Base-by-base conservation (phyloP, 2,888 invertebrate species). In the Andrena haemorrhoa region DNA sequence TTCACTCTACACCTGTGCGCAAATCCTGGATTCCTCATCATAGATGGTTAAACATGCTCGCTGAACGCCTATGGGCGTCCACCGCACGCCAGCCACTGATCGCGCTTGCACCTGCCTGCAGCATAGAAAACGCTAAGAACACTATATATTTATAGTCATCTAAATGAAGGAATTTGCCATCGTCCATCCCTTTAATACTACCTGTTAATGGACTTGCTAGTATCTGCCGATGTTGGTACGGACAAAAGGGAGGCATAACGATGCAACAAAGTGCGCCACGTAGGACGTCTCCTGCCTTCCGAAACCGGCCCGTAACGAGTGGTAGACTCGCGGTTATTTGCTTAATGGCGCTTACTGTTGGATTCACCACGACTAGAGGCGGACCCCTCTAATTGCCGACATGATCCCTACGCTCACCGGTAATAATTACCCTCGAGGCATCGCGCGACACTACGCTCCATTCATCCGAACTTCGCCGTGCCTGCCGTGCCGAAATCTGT, bases 371-470 rank as follows among this genome's bases (percentile, higher is more conserved):
- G 82, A 84, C 89, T 84, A 84, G 79, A 86, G 82, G 84, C 87
- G 86, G 89, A 41, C 47, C 75, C 86, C 88, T 91, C 90, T 92
- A 91, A 92, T 92, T 90, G 89, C 90, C 87, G 85, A 85, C 88
- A 86, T 88, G 90, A 90, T 89, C 85, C 86, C 86, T 86, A 73
- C 88, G 85, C 86, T 84, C 87, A 75, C 86, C 84, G 82, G 86
- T 87, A 90, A 90, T 89, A 90, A 91, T 89, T 87, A 88, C 86
- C 89, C 83, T 51, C 65, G 69, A 75, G 82, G 73, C 76, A 71
- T 63, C 79, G 74, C 63, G 41, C 70, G 79, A 68, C 56, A 35
- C 73, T 73, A 76, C 75, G 79, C 31, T 63, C 51, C 77, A 58
- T 68, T 70, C 73, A 64, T 74, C 60, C 53, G 47, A 29, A 29